These are phyloP conservation scores for Drosophila paulistorum DNA, from an alignment of 1,140 invertebrate species.

Conservation along the genomic window DNA sequence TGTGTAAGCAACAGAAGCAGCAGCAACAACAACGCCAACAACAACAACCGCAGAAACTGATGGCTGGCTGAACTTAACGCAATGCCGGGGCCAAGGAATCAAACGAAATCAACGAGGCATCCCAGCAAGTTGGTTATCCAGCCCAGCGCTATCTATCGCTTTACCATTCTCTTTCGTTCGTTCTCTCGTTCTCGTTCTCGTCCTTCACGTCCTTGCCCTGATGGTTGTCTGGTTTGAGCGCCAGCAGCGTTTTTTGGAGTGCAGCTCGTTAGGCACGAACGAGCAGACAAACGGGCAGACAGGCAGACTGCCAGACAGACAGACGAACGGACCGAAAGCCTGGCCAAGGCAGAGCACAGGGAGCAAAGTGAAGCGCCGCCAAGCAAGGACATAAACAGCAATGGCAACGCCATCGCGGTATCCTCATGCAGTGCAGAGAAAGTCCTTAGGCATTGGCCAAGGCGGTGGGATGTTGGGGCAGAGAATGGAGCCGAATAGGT, in stretches of 20 bases:
- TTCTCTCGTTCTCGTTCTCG: constrained; percentile 25
- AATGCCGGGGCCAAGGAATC: constrained; percentile 46
- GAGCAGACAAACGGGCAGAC: constrained; percentile 63
- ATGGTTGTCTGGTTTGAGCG: constrained; percentile 20
- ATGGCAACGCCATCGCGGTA: constrained; percentile 28
- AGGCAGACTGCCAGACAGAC: constrained; percentile 35
- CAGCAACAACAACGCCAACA: constrained; percentile 40
- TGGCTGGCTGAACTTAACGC: constrained; percentile 18
- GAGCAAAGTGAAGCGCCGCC: constrained; percentile 3
- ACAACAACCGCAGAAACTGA: constrained; percentile 18
- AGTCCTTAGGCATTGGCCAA: not conserved
- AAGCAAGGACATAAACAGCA: constrained; percentile 71
- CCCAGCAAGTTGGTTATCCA: constrained; percentile 72
- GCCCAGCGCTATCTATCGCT: constrained; percentile 43
- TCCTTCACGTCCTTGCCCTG: not conserved
- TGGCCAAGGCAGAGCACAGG: constrained; percentile 6
- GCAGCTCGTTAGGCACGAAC: constrained; percentile 80
- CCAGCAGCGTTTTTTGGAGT: constrained; percentile 62
- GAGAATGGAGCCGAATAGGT: constrained; percentile 6
- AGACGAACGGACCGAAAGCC: constrained; percentile 27
- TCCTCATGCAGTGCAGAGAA: constrained; percentile 25
- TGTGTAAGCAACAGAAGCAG: constrained; percentile 37
- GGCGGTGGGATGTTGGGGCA: not conserved
- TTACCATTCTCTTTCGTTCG: not conserved
- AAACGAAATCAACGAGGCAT: constrained; percentile 76